phyloP scores from a whole-genome alignment of 2,113 vertebrate species.

The Grammomys dolichurus region DNA sequence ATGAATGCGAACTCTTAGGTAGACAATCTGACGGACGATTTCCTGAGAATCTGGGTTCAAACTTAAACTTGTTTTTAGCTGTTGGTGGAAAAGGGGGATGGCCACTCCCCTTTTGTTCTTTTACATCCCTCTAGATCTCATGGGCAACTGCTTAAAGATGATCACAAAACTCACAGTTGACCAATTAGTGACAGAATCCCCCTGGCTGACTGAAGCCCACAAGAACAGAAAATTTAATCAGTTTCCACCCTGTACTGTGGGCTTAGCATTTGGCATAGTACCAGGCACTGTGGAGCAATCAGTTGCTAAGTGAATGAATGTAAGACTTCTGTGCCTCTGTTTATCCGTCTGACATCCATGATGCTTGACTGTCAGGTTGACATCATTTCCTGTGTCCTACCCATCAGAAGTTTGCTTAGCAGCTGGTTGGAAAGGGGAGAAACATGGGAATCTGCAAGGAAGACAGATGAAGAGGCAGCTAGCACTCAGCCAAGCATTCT shows the following conservation, averaged over 20 bases:
- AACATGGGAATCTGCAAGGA: neutral
- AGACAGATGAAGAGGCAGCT: neutral
- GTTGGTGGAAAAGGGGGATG: neutral
- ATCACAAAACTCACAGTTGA: neutral
- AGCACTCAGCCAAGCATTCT: neutral
- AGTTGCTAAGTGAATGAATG: neutral
- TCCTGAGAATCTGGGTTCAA: neutral
- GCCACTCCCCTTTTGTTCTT: neutral
- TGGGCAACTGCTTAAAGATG: neutral
- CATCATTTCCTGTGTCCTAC: neutral
- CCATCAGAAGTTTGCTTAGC: neutral
- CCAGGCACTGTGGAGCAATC: neutral
- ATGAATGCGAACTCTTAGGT: fast-evolving
- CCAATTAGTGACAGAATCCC: neutral
- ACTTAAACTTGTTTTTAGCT: neutral
- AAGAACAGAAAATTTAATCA: neutral
- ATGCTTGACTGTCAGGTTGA: neutral
- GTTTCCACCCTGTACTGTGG: neutral
- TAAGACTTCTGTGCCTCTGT: neutral
- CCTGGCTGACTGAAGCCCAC: neutral
- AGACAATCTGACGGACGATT: neutral
- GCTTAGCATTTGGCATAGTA: neutral
- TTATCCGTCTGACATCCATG: neutral
- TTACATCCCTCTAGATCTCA: neutral
- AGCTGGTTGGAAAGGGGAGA: neutral